phyloP scores from a whole-genome alignment of 2,888 invertebrate genomes.

The Drosophila merina region DNA sequence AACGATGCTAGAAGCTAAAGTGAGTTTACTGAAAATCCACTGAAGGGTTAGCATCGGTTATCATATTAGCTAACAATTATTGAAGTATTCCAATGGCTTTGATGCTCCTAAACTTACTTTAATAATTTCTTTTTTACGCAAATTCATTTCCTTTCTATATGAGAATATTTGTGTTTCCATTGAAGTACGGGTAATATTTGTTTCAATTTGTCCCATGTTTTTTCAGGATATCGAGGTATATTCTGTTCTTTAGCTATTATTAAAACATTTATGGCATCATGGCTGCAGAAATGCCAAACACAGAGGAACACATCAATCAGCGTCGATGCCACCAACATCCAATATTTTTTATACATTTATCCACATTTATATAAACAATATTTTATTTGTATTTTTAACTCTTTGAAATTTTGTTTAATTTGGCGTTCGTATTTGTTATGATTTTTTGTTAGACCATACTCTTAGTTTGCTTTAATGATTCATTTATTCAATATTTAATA shows the following conservation, averaged over 20 bases:
- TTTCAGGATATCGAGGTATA: slow-evolving; percentile 20
- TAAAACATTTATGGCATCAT: slow-evolving; percentile 62
- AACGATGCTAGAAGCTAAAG: slow-evolving; percentile 4
- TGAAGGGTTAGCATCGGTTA: slow-evolving; percentile 8
- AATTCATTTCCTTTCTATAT: neutral
- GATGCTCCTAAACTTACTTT: neutral
- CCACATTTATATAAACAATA: slow-evolving; percentile 32
- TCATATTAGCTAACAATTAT: neutral
- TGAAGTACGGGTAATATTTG: slow-evolving; percentile 25
- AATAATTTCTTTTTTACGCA: too few relatives aligned
- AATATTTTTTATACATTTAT: slow-evolving; percentile 51
- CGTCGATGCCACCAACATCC: slow-evolving; percentile 26
- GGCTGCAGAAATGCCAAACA: slow-evolving; percentile 63
- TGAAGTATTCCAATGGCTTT: slow-evolving; percentile 1
- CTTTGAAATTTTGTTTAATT: slow-evolving; percentile 47
- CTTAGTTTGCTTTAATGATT: slow-evolving; percentile 72
- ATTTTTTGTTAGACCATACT: slow-evolving; percentile 44
- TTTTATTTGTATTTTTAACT: slow-evolving; percentile 32
- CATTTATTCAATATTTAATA: slow-evolving; percentile 70
- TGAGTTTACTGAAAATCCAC: neutral
- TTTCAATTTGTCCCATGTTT: slow-evolving; percentile 10
- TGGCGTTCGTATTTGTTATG: slow-evolving; percentile 48
- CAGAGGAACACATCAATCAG: slow-evolving; percentile 68
- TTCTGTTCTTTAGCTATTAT: slow-evolving; percentile 55
- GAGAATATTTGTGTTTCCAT: slow-evolving; percentile 11